Percentiles rank a stretch among this genome's conserved stretches.
These are phyloP conservation scores for Drosophila prostipennis DNA, from an alignment of 2,888 invertebrate genomes.

Conservation along the genomic window DNA sequence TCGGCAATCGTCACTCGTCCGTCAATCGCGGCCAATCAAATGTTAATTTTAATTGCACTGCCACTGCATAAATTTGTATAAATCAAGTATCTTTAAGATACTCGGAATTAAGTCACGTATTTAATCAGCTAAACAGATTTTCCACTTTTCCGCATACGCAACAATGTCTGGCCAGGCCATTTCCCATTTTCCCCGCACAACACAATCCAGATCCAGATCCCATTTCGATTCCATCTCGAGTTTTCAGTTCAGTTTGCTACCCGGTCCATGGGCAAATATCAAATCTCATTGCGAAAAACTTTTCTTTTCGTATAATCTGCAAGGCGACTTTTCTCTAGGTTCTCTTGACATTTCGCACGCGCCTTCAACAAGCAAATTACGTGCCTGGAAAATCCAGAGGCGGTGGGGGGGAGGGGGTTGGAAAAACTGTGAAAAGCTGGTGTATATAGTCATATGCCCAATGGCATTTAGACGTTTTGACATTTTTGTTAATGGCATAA, in stretches of 20 bases:
- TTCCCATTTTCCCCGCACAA: constrained; percentile 19
- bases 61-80: constrained; percentile 37
- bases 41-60: constrained; percentile 36
- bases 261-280: constrained; percentile 21
- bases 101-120: constrained; percentile 83
- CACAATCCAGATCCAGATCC: too few species aligned
- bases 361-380: constrained; percentile 68
- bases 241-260: constrained; percentile 8
- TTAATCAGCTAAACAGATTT: constrained; percentile 81
- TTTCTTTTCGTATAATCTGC: constrained; percentile 32
- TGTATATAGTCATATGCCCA: constrained; percentile 54
- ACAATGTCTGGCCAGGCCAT: constrained; percentile 29
- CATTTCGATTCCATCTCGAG: constrained; percentile 21
- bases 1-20: constrained; percentile 3
- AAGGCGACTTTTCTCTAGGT: constrained; percentile 19
- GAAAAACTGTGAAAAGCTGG: constrained; percentile 3
- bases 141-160: constrained; percentile 11
- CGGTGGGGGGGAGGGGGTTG: neutral
- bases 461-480: constrained; percentile 72
- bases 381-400: constrained; percentile 47
- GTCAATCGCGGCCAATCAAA: constrained; percentile 29
- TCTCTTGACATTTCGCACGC: constrained; percentile 62
- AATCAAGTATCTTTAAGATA: constrained; percentile 37
- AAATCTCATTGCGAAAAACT: constrained; percentile 49
- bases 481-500: constrained; percentile 77